These are phyloP conservation scores for Heliconius ismenius DNA, from an alignment of 2,888 invertebrate species.

Conservation along the genomic window DNA sequence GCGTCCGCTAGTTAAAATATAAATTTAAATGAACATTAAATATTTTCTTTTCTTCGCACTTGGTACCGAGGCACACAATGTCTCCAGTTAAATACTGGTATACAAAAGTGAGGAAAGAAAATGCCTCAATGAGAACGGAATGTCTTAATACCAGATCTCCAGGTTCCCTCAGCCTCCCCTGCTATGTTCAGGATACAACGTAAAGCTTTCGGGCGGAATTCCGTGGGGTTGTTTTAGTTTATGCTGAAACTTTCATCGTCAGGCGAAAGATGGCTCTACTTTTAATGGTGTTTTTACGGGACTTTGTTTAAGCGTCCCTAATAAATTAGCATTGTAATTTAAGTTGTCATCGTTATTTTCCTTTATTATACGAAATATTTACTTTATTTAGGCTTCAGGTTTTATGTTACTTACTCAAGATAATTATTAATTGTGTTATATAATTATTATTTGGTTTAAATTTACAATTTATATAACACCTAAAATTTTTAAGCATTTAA, in stretches of 20 bases:
- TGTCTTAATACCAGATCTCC: too few species aligned
- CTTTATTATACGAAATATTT: constrained; percentile 21
- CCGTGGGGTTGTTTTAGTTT: constrained; percentile 59
- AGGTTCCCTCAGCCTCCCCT: too few species aligned
- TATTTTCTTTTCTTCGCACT: too few species aligned
- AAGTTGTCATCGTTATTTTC: constrained; percentile 22
- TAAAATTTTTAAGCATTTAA: too few species aligned
- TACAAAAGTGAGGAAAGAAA: too few species aligned
- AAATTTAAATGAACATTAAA: too few species aligned
- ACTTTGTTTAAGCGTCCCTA: constrained; percentile 11
- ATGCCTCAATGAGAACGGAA: too few species aligned
- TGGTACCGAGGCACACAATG: too few species aligned
- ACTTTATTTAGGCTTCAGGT: not conserved
- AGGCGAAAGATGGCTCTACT: constrained; percentile 13
- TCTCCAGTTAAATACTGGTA: too few species aligned
- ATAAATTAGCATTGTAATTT: constrained; percentile 30
- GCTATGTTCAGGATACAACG: too few species aligned
- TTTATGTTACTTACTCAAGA: constrained; percentile 4
- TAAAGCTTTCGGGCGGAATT: constrained; percentile 49
- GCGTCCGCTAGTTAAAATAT: too few species aligned
- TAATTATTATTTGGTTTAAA: not conserved
- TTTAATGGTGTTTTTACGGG: constrained; percentile 26
- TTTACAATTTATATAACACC: not conserved
- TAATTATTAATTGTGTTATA: not conserved
- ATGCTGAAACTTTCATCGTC: constrained; percentile 55